Evolutionary conservation across 2,888 invertebrate genomes (phyloP).

Genomic region (Geotrupes spiniger): DNA sequence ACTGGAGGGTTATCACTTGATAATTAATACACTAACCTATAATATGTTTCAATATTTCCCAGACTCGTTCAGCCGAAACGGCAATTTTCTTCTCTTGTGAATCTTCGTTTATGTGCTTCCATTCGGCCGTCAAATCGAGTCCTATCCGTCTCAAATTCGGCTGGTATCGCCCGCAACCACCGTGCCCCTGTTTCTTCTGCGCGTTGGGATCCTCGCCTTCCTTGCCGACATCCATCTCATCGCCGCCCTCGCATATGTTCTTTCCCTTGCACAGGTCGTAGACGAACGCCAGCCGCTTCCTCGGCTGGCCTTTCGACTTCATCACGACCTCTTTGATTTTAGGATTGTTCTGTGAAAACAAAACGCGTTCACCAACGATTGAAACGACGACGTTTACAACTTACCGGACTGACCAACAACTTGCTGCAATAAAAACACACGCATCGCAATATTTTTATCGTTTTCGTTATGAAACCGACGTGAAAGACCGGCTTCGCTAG

Average conservation of each 20-base stretch:
- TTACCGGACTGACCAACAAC: slow-evolving; percentile 89
- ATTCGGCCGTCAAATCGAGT: slow-evolving; percentile 93
- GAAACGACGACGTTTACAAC: slow-evolving; percentile 43
- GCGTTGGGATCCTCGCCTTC: slow-evolving; percentile 62
- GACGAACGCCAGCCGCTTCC: slow-evolving; percentile 90
- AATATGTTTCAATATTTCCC: slow-evolving; percentile 95
- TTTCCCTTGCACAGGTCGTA: slow-evolving; percentile 98
- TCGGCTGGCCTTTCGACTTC: slow-evolving; percentile 95
- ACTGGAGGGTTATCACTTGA: too few relatives aligned
- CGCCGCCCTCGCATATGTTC: slow-evolving; percentile 97
- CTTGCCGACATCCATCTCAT: slow-evolving; percentile 91
- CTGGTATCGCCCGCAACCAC: slow-evolving; percentile 98
- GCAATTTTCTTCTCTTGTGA: slow-evolving; percentile 94
- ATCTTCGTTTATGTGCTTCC: slow-evolving; percentile 98
- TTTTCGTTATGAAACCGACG: slow-evolving; percentile 95
- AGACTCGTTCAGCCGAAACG: slow-evolving; percentile 92
- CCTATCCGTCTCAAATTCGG: slow-evolving; percentile 88
- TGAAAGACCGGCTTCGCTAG: slow-evolving; percentile 98
- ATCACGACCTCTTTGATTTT: slow-evolving; percentile 92
- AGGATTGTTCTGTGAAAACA: slow-evolving; percentile 70
- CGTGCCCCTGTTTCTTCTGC: slow-evolving; percentile 69
- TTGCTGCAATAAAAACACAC: slow-evolving; percentile 99
- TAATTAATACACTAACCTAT: slow-evolving; percentile 56
- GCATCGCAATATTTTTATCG: slow-evolving; percentile 95
- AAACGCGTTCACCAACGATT: slow-evolving; percentile 8